phyloP scores from a whole-genome alignment of 2,797 vertebrate species.

The Taenioides sp. region DNA sequence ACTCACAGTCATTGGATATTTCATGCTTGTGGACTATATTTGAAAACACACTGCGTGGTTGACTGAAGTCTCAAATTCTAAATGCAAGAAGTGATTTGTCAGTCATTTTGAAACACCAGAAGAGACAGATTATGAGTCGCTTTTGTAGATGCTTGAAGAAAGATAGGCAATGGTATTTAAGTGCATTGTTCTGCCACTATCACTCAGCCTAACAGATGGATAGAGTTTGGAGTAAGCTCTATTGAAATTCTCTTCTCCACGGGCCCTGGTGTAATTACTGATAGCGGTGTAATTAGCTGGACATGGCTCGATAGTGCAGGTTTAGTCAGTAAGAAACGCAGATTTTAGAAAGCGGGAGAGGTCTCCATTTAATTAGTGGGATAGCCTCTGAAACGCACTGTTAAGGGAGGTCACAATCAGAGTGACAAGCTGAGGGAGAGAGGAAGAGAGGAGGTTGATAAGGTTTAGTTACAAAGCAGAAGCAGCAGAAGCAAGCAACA shows the following conservation, averaged over 20 bases:
- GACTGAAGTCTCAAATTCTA: not conserved
- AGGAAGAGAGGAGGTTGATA: slow-evolving; percentile 31
- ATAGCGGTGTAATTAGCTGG: slow-evolving; percentile 75
- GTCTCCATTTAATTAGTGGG: slow-evolving; percentile 62
- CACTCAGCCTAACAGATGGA: slow-evolving; percentile 29
- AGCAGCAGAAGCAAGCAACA: slow-evolving; percentile 1
- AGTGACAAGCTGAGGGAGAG: slow-evolving; percentile 13
- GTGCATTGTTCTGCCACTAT: slow-evolving; percentile 24
- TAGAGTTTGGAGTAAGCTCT: slow-evolving; percentile 36
- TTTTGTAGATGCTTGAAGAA: slow-evolving; percentile 22
- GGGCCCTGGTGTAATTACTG: slow-evolving; percentile 69
- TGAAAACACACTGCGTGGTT: not conserved
- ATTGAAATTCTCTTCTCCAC: slow-evolving; percentile 49
- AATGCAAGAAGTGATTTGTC: not conserved
- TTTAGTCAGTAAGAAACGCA: slow-evolving; percentile 48
- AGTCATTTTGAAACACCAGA: slow-evolving; percentile 2
- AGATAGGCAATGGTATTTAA: slow-evolving; percentile 21
- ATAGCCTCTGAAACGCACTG: slow-evolving; percentile 42
- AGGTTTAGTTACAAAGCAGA: slow-evolving; percentile 37
- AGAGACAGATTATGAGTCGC: slow-evolving; percentile 4
- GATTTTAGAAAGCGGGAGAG: slow-evolving; percentile 47
- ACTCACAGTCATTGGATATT: not conserved
- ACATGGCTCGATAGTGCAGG: slow-evolving; percentile 54
- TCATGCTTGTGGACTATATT: not conserved
- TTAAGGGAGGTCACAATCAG: slow-evolving; percentile 44